Base-by-base conservation (phyloP, 2,797 vertebrate genomes). In the Pseudotriccus pelzelni region DNA sequence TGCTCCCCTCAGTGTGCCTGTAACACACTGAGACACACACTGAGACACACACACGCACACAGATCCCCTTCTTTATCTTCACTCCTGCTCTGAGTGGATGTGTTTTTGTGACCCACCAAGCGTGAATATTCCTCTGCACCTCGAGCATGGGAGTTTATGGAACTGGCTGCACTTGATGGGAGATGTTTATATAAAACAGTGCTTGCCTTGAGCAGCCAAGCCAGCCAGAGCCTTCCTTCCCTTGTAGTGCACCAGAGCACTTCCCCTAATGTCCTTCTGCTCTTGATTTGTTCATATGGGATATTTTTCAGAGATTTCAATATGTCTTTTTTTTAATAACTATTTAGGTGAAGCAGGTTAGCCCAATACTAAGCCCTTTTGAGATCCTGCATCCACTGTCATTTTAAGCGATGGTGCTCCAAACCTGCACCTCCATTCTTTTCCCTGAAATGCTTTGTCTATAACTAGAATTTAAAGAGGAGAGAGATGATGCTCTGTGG, bases 241-340 rank as follows among this genome's bases (percentile, higher is more conserved):
- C 21, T 39, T 43, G 30, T n/a, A 36, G 14, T 36, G n/a, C n/a
- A 1, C 0, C 1, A 0, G n/a, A 49, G 25, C 53, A 20, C 39
- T 64, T 87, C 39, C 47, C 44, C 16, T 21, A 12, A 7, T 21
- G 60, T 43, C 64, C 27, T 53, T 70, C 49, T 78, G 25, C 53
- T 88, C 34, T 80, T 66, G 60, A 6, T 77, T 62, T 73, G 89
- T 85, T 60, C 50, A 16, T 7, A 4, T 10, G 34, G n/a, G 53
- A 21, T 74, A 41, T 85, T 93, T 91, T 89, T 41, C 64, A 75
- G 66, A 53, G 10, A 22, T 75, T 84, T 66, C 56, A 43, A 0
- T 49, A 46, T 16, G 13, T 39, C 2, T 44, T 9, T 1, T 19
- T 1, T 19, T 24, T 19, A 66, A 32, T 36, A 66, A 25, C 59